Base-by-base conservation (phyloP, 1,140 invertebrate species). In the Drosophila navojoa region DNA sequence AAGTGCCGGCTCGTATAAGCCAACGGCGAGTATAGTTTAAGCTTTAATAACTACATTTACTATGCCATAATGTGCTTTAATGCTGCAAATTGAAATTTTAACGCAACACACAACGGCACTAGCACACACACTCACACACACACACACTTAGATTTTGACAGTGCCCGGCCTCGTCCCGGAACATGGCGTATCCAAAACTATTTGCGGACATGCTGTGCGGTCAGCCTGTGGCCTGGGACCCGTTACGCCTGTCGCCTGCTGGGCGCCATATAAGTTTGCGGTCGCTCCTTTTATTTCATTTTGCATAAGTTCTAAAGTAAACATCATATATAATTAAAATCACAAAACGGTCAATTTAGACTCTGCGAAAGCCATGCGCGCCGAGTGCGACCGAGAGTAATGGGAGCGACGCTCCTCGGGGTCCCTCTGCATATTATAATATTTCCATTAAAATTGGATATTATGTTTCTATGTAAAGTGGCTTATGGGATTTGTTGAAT, bases 251-350 rank as follows among this genome's bases (percentile, higher is more conserved):
- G 32, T 62, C 68, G 49, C 75, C 61, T 27, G 60, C 58, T 76
- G 76, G 63, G 55, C 35, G 58, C 78, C 70, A 71, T 73, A 89
- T 80, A 89, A 89, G 73, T 84, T 84, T 89, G 84, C 58, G 84
- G 85, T 89, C 84, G 79, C 69, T 71, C 74, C 77, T 85, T 85
- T 81, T 76, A 70, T 89, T 90, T 85, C 85, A 80, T 77, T 89
- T 86, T 84, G 77, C 87, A 90, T 90, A 90, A 90, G 87, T 86
- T 84, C 84, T 67, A 90, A 90, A 90, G 87, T 90, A 90, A 87
- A 90, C 87, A 90, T 90, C 82, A 90, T 90, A 90, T 90, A 90
- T 90, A 90, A 90, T 90, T 90, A 87, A 90, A 87, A 87, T 90
- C 89, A 80, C 79, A 90, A 90, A 90, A 90, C 82, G 87, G 79